Evolutionary conservation across 2,113 vertebrate species (phyloP).

Genomic region (Alethe castanea): DNA sequence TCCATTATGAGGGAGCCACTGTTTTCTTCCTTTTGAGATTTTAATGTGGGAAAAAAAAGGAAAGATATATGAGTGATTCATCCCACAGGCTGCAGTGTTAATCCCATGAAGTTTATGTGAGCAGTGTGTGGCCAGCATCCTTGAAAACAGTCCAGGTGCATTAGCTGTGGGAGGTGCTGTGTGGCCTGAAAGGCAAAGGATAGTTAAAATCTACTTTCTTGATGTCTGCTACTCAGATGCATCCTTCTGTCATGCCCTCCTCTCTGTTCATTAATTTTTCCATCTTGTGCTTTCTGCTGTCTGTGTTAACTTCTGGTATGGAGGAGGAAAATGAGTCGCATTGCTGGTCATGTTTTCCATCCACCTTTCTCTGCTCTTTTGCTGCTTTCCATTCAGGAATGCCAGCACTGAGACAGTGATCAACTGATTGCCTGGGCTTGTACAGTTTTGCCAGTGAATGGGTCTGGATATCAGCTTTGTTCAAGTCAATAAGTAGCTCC

Average conservation of each 20-base stretch:
- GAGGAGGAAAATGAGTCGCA: rapidly evolving
- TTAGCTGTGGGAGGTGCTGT: not conserved
- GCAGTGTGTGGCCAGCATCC: not conserved
- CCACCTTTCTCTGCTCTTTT: not conserved
- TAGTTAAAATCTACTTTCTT: not conserved
- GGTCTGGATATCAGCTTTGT: not conserved
- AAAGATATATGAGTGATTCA: not conserved
- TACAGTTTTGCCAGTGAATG: not conserved
- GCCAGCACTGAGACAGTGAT: not conserved
- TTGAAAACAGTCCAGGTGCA: not conserved
- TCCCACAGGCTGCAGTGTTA: not conserved
- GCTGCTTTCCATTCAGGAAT: not conserved
- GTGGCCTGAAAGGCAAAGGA: not conserved
- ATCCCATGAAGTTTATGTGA: not conserved
- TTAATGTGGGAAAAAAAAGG: not conserved
- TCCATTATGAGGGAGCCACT: not conserved
- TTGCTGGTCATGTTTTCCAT: not conserved
- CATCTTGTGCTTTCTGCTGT: not conserved
- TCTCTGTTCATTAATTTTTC: not conserved
- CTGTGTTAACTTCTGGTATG: not conserved
- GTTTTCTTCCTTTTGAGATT: not conserved
- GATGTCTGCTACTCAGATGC: not conserved
- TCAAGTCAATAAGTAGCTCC: not conserved
- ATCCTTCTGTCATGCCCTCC: not conserved
- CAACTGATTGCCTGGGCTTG: not conserved